Percentiles rank a stretch among this genome's conserved stretches.
Conservation (phyloP, 2,888 invertebrate species). For the Craniophora ligustri region DNA sequence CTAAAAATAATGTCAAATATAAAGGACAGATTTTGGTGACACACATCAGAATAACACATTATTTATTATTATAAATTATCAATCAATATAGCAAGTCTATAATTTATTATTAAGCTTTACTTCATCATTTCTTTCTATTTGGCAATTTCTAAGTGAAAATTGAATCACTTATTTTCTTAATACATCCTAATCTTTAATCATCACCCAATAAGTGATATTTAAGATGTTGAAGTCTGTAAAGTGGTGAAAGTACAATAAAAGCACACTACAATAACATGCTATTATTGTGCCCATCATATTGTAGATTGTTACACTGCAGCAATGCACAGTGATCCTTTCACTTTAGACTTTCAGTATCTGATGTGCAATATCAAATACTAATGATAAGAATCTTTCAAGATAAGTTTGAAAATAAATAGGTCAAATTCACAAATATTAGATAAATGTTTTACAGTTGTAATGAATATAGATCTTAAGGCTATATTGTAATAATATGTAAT, state of each 20-base stretch:
- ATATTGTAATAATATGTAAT: not conserved
- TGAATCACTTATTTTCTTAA: no score
- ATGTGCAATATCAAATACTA: slow-evolving; percentile 23
- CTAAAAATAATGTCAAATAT: no score
- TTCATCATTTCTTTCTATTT: no score
- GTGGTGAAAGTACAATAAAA: slow-evolving; percentile 40
- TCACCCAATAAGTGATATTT: no score
- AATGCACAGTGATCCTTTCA: slow-evolving; percentile 40
- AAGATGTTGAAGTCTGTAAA: slow-evolving; percentile 18
- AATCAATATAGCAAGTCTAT: no score
- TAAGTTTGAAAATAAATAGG: slow-evolving; percentile 32
- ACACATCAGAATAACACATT: no score
- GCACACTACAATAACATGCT: slow-evolving; percentile 28
- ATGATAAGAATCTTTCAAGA: slow-evolving; percentile 43
- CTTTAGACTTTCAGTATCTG: slow-evolving; percentile 30
- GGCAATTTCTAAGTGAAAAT: no score
- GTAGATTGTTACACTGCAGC: slow-evolving; percentile 22
- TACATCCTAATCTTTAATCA: no score
- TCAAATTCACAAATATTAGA: slow-evolving; percentile 17
- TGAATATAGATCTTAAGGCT: not conserved
- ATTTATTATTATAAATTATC: no score
- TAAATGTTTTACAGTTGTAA: no score
- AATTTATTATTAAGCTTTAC: no score
- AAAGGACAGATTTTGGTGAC: no score
- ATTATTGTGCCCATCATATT: slow-evolving; percentile 20